Conservation (phyloP, 2,113 vertebrate species). For the Micromys minutus region DNA sequence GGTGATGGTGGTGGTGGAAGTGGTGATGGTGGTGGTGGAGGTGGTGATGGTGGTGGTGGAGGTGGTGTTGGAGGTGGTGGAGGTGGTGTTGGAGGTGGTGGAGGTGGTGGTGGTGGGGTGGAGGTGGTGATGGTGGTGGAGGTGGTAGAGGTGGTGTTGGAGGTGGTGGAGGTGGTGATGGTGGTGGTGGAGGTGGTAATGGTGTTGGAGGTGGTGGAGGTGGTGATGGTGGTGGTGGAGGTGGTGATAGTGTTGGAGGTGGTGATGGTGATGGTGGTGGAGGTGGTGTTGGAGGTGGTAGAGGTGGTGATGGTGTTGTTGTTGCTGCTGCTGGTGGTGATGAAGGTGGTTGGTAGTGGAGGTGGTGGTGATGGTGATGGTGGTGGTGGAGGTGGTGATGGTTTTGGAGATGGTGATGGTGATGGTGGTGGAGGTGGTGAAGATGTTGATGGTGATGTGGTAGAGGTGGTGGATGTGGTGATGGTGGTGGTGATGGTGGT, state of each 20-base stretch:
- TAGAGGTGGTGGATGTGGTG: neutral
- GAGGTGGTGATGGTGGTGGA: neutral
- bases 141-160: no score
- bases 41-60: neutral
- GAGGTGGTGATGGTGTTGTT: no score
- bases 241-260: no score
- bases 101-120: no score
- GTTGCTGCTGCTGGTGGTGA: neutral
- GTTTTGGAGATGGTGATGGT: neutral
- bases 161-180: neutral
- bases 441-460: no score
- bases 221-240: neutral
- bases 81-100: neutral
- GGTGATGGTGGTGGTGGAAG: neutral
- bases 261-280: neutral
- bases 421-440: neutral
- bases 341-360: no score
- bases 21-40: neutral
- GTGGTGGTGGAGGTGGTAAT: neutral
- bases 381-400: neutral
- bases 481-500: neutral
- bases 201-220: neutral
- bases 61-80: neutral
- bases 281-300: no score
- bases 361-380: no score